These are phyloP conservation scores for Nemotelus pantherinus DNA, from an alignment of 2,888 invertebrate species.

Conservation along the genomic window DNA sequence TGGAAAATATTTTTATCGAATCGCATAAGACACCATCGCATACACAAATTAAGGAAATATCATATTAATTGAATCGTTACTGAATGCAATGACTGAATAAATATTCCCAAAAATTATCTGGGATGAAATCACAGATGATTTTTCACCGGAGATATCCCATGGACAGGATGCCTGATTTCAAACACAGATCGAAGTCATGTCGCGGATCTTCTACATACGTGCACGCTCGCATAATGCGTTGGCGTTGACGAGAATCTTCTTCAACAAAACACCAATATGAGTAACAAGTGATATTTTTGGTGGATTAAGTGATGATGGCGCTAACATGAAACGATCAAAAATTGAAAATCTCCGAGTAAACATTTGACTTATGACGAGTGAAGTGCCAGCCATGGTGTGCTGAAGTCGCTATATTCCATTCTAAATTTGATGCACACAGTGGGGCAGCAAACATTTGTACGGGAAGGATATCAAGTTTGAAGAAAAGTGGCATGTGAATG, in stretches of 20 bases:
- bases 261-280: slow-evolving; percentile 19
- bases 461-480: not conserved
- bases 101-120: not conserved
- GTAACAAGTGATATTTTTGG: slow-evolving; percentile 26
- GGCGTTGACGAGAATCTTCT: not conserved
- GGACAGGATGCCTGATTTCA: slow-evolving; percentile 41
- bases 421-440: too few relatives aligned
- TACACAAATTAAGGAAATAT: slow-evolving; percentile 21
- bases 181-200: slow-evolving; percentile 26
- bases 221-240: not conserved
- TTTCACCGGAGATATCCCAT: slow-evolving; percentile 42
- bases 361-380: slow-evolving; percentile 37
- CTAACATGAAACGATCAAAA: slow-evolving; percentile 25
- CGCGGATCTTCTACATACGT: slow-evolving; percentile 14
- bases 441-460: too few relatives aligned
- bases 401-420: too few relatives aligned
- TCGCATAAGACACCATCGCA: not conserved
- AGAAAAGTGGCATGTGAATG: not conserved
- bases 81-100: not conserved
- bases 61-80: slow-evolving; percentile 22
- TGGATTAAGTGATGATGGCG: slow-evolving; percentile 38
- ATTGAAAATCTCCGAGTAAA: slow-evolving; percentile 23
- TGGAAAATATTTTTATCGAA: too few relatives aligned
- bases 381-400: not conserved
- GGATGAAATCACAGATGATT: slow-evolving; percentile 18